These are phyloP conservation scores for Dryas iulia DNA, from an alignment of 1,140 invertebrate genomes.

Conservation along the genomic window DNA sequence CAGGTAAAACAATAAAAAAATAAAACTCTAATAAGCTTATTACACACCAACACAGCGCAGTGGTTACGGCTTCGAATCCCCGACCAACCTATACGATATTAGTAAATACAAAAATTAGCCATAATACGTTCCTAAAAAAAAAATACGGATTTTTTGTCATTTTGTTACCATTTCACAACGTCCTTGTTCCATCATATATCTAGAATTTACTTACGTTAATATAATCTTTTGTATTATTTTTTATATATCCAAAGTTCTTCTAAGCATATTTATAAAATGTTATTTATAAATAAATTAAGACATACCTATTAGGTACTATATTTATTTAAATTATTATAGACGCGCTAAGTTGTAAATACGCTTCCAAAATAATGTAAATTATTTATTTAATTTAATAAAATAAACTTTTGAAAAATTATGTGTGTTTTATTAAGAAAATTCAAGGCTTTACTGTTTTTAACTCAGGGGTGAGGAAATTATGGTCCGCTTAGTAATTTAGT, in stretches of 20 bases:
- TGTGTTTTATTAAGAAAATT: constrained; percentile 13
- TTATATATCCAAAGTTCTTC: constrained; percentile 17
- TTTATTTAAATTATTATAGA: constrained; percentile 69
- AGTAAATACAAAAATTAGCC: constrained; percentile 17
- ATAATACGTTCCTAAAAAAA: constrained; percentile 23
- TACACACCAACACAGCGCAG: too few relatives aligned
- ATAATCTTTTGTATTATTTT: neutral
- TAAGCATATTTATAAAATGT: neutral
- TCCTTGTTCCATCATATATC: constrained; percentile 1
- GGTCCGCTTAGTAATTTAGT: too few relatives aligned
- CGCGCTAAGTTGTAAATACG: constrained; percentile 69
- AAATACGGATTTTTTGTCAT: neutral
- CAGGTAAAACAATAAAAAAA: too few relatives aligned
- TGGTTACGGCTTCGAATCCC: neutral
- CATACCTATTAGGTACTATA: constrained; percentile 11
- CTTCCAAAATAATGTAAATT: constrained; percentile 68
- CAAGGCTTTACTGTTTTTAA: neutral
- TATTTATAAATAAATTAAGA: neutral
- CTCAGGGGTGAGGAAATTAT: too few relatives aligned
- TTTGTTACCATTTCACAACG: constrained; percentile 14
- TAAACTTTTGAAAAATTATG: constrained; percentile 37
- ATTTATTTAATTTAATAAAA: constrained; percentile 70
- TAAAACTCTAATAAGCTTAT: too few relatives aligned
- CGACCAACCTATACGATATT: neutral
- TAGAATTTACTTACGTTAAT: neutral